Base-by-base conservation (phyloP, 1,140 invertebrate species). In the Bactericera cockerelli region DNA sequence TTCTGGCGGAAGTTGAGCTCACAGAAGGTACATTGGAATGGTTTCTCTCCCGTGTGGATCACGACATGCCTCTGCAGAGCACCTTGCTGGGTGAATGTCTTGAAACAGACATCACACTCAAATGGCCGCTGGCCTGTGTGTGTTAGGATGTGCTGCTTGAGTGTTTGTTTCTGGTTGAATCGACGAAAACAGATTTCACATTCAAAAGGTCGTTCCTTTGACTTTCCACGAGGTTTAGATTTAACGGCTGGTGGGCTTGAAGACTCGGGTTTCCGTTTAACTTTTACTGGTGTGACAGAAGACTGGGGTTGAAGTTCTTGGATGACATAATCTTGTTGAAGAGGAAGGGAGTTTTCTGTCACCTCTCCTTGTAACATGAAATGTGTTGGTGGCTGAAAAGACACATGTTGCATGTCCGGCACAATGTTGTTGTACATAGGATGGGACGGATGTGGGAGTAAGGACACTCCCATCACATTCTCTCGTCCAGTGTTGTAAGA, bases 71-170 rank as follows among this genome's bases (percentile, higher is more conserved):
- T 69, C 58, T 70, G 70, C 63, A 74, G 67, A 57, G 73, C 70
- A 26, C 70, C 70, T 19, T 68, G 66, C 26, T 68, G 66, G 19
- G 62, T 59, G 36, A 59, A 63, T 0, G 60, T 54, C 16, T 61
- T 61, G n/a, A 49, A 10, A 55, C 62, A 63, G 10, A 59, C 24
- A 0, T 10, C 16, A 57, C 62, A 63, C 33, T 59, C 55, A 24
- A 61, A 63, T 31, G 56, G 57, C 16, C 57, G 58, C 21, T 58
- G 57, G 2, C 61, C 61, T 24, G 61, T 60, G 53, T 62, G 61
- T 14, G 54, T 62, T 14, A 58, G 54, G n/a, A 59, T 59, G 59
- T 62, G 61, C 65, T 82, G 81, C 69, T 82, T 84, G 57, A 86
- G 71, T 59, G 83, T 81, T 56, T 83, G 81, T 1, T 78, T 76